Base-by-base conservation (phyloP, 2,113 vertebrate species). In the Mystacornis crossleyi region DNA sequence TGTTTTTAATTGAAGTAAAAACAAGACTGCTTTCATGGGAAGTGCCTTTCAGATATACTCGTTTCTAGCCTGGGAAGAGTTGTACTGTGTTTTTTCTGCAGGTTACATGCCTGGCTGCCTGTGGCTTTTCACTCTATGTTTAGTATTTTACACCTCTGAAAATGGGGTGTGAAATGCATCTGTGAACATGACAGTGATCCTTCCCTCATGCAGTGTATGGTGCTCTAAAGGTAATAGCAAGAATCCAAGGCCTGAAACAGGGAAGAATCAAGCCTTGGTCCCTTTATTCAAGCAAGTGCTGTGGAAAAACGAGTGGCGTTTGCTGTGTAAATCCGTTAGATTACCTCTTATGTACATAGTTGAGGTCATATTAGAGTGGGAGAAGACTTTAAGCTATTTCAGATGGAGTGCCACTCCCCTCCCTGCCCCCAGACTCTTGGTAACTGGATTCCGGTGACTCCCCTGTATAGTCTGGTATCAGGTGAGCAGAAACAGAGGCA, bases 11-110 rank as follows among this genome's bases (percentile, higher is more conserved):
- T 60, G 89, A 90, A 77, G 57, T 67, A 26, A 57, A 96, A 97
- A 95, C 94, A 97, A 95, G 92, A 77, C 71, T 81, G 33, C 84
- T 95, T 96, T 97, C 36, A 53, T 66, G 66, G 87, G 81, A 91
- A 95, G 23, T 94, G 82, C 57, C 9, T 51, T 89, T 93, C 64
- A 80, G 61, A 81, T 92, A 17, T 12, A 66, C 72, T 91, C 77
- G 47, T 82, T 82, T 86, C 26, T 66, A 77, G 61, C 47, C 61
- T 36, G 48, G 45, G 72, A 81, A 88, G 61, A 86, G 51, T 45
- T 90, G 25, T 55, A 72, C 42, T 18, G 4, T 64, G 47, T 72
- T 96, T 71, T 54, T 65, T 48, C 15, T 31, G 42, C 64, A 54
- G 26, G 18, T 47, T 31, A 14, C 6, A 8, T 60, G 45, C 19